Conservation (phyloP, 2,888 invertebrate genomes). For the Drosophila basisetae region DNA sequence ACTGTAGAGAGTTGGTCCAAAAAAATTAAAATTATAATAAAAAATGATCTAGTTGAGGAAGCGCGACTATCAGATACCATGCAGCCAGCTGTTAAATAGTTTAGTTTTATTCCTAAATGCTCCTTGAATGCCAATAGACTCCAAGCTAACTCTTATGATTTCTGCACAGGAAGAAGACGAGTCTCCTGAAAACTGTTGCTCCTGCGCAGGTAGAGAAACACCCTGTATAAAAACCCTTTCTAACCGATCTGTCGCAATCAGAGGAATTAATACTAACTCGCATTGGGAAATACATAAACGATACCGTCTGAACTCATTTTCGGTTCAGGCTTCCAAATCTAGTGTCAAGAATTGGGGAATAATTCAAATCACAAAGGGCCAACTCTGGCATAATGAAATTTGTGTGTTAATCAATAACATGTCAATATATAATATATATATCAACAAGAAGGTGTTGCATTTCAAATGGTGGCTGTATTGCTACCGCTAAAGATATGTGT, state of each 20-base stretch:
- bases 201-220: too few species aligned
- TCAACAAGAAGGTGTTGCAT: too few species aligned
- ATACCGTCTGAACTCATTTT: too few species aligned
- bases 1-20: constrained; percentile 28
- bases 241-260: background rate
- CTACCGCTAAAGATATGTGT: too few species aligned
- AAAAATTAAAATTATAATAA: background rate
- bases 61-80: background rate
- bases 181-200: background rate
- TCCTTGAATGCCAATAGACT: background rate
- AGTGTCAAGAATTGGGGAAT: background rate
- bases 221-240: background rate
- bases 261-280: too few species aligned
- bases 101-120: background rate
- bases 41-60: background rate
- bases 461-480: too few species aligned
- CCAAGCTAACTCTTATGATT: background rate
- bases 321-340: background rate
- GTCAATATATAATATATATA: too few species aligned
- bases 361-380: background rate
- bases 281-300: too few species aligned
- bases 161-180: background rate
- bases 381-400: background rate
- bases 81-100: background rate
- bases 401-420: too few species aligned